Evolutionary conservation across 2,797 vertebrate species (phyloP).

Genomic region (Periophthalmus magnuspinnatus): DNA sequence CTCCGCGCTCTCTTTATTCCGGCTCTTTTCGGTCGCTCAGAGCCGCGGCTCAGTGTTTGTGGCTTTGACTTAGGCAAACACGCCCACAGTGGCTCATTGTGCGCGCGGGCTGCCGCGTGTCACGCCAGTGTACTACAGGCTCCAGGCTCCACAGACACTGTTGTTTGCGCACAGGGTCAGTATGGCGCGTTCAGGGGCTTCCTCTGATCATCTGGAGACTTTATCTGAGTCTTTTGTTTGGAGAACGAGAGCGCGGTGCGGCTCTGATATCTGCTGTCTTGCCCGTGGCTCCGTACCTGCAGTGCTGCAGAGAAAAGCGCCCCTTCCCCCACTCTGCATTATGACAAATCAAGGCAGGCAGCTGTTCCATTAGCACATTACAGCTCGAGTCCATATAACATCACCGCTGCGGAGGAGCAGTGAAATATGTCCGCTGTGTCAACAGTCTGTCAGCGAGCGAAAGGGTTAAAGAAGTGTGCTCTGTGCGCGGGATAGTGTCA

Average conservation of each 20-base stretch:
- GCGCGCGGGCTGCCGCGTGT: constrained; percentile 49
- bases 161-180: constrained; percentile 29
- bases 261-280: constrained; percentile 73
- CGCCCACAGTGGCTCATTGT: constrained; percentile 69
- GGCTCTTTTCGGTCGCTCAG: constrained; percentile 23
- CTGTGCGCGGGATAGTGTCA: constrained; percentile 16
- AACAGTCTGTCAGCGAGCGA: constrained; percentile 29
- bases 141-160: constrained; percentile 28
- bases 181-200: constrained; percentile 24
- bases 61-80: constrained; percentile 67
- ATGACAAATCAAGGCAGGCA: constrained; percentile 91
- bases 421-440: constrained; percentile 26
- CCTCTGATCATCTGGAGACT: constrained; percentile 24
- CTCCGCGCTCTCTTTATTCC: constrained; percentile 13
- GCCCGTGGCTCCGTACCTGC: constrained; percentile 85
- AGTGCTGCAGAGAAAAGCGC: constrained; percentile 84
- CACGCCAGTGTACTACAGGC: constrained; percentile 41
- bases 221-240: constrained; percentile 38
- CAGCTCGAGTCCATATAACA: constrained; percentile 57
- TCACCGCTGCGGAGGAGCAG: constrained; percentile 36
- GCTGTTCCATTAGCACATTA: constrained; percentile 80
- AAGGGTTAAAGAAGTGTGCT: constrained; percentile 21
- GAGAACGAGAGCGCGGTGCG: constrained; percentile 58
- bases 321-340: constrained; percentile 88
- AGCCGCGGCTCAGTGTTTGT: constrained; percentile 50